phyloP scores from a whole-genome alignment of 2,113 vertebrate genomes.

The Hoplias malabaricus region DNA sequence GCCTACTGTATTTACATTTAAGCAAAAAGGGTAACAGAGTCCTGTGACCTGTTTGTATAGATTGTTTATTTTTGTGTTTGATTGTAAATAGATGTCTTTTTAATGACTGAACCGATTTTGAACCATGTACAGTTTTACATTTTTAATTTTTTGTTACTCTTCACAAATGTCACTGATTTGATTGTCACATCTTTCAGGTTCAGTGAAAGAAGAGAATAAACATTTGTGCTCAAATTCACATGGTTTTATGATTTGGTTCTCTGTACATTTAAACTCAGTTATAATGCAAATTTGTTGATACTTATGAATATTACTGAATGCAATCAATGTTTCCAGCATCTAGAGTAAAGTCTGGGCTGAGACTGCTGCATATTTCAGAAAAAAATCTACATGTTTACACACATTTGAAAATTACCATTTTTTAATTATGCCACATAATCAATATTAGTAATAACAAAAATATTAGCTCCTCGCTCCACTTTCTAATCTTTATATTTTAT shows the following conservation, averaged over 20 bases:
- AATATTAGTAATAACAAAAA: no score
- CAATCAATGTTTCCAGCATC: not conserved
- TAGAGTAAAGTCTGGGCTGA: not conserved
- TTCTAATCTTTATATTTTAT: no score
- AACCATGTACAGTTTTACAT: constrained; percentile 27
- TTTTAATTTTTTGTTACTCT: not conserved
- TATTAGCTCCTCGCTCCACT: no score
- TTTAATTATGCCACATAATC: no score
- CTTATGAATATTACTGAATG: no score
- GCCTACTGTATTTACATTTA: not conserved
- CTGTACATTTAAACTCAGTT: not conserved
- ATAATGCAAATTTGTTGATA: no score
- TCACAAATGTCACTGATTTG: not conserved
- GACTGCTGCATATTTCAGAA: no score
- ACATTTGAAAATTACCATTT: no score
- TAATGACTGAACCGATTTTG: not conserved
- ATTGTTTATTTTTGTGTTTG: not conserved
- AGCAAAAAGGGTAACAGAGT: not conserved
- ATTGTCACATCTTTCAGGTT: not conserved
- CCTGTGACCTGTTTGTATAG: not conserved
- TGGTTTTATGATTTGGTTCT: not conserved
- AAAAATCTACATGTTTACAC: no score
- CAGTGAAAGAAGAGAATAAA: constrained; percentile 24
- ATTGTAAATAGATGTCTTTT: constrained; percentile 1
- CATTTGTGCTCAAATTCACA: not conserved